Evolutionary conservation across 2,888 invertebrate species (phyloP), one percentile per base, ranked within the genome.

Genomic region (Pristionchus exspectatus): DNA sequence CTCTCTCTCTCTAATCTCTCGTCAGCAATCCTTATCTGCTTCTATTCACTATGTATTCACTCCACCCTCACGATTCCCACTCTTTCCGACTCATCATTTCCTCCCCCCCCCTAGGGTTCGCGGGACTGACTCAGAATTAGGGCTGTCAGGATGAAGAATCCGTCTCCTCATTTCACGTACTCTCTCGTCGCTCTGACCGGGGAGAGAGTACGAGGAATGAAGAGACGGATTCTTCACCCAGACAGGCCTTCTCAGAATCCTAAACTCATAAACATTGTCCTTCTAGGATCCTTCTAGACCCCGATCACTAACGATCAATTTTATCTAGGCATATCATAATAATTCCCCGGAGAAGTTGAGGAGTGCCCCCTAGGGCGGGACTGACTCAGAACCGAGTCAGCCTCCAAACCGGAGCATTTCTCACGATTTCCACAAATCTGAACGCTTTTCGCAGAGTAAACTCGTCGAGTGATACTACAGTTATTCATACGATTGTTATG

Each of bases 331-430:
- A 50, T 50, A 50, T 50, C 0, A 50, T 12, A 3, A 38, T 5
- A 38, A 38, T 50, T 50, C 1, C 44, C 44, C 44, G 10, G 44
- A 9, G n/a, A n/a, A n/a, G 4, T 50, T 50, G 5, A 38, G 38
- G 38, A 38, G 44, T 50, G 44, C 44, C 18, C 74, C 30, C 72
- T 74, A 74, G 72, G 72, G 72, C 74, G 7, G 56, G 21, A 38
- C 74, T 74, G 74, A 74, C 21, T 74, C 74, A 74, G 74, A 21
- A 7, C 21, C 38, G 74, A 74, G 74, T 74, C 74, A 74, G 38
- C 30, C 30, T 27, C 66, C 2, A 21, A 72, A 72, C 72, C 72
- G 33, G 74, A 27, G 30, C 10, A 74, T 21, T 12, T 38, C 63
- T 63, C 63, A 24, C 63, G 63, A 63, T n/a, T n/a, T 63, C 63